Evolutionary conservation across 92 coral and sea anemone genomes (phyloP).

Genomic region (Bergia puertoricense): DNA sequence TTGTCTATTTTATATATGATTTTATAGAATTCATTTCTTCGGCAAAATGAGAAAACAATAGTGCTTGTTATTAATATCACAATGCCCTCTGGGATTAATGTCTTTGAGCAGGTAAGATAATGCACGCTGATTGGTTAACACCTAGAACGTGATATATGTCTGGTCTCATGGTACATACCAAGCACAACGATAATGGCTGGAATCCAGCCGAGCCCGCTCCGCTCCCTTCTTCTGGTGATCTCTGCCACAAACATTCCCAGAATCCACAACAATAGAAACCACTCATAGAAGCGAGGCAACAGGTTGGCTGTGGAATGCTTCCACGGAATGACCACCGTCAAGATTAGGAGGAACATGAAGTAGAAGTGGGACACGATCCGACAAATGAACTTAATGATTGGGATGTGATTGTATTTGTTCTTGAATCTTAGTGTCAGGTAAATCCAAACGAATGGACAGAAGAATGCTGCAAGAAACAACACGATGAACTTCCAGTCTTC

Average conservation of each 20-base stretch:
- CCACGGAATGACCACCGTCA: constrained; percentile 91
- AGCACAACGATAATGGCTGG: constrained; percentile 73
- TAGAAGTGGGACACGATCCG: constrained; percentile 94
- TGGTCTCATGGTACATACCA: background rate
- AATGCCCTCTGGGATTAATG: no score
- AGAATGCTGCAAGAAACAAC: constrained; percentile 76
- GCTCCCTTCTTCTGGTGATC: constrained; percentile 74
- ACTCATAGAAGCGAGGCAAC: constrained; percentile 80
- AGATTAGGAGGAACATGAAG: constrained; percentile 67
- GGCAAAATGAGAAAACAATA: no score
- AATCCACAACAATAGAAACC: constrained; percentile 83
- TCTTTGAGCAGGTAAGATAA: no score
- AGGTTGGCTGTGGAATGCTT: constrained; percentile 55
- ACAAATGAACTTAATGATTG: constrained; percentile 96
- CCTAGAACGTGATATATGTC: background rate
- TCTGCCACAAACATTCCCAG: constrained; percentile 82
- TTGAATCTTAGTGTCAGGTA: constrained; percentile 86
- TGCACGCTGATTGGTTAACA: no score
- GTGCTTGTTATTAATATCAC: no score
- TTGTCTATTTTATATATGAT: no score
- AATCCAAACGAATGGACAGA: constrained; percentile 89
- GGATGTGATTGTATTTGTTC: constrained; percentile 89
- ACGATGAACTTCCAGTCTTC: constrained; percentile 85
- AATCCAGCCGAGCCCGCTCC: constrained; percentile 88
- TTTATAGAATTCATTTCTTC: no score